These are phyloP conservation scores for Azorinus chamasolen DNA, from an alignment of 2,888 invertebrate genomes.

Conservation along the genomic window DNA sequence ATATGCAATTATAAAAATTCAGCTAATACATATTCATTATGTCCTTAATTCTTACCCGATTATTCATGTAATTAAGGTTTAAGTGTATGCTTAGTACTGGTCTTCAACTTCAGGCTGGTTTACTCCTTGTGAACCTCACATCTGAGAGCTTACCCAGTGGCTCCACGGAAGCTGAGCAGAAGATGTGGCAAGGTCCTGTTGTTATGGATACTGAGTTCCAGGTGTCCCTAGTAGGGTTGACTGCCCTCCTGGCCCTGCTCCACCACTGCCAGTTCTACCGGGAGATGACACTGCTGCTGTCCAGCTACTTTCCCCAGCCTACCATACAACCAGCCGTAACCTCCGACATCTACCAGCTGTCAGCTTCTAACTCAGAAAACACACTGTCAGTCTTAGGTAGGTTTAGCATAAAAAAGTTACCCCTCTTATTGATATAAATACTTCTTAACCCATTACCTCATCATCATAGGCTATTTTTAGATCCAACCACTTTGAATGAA, in stretches of 20 bases:
- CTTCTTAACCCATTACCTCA: too few species aligned
- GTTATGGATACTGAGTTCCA: slow-evolving; percentile 82
- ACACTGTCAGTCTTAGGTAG: slow-evolving; percentile 76
- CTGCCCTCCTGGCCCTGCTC: slow-evolving; percentile 81
- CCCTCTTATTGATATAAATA: too few species aligned
- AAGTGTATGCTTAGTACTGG: too few species aligned
- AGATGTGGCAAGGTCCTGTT: slow-evolving; percentile 82
- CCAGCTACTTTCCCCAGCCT: slow-evolving; percentile 81
- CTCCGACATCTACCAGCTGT: slow-evolving; percentile 59
- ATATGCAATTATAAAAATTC: too few species aligned
- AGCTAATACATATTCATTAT: too few species aligned
- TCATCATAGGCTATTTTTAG: too few species aligned
- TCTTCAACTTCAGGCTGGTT: slow-evolving; percentile 81
- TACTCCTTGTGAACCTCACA: slow-evolving; percentile 83
- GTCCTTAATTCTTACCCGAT: too few species aligned
- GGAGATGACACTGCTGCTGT: slow-evolving; percentile 77
- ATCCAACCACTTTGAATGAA: too few species aligned
- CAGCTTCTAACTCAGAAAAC: slow-evolving; percentile 69
- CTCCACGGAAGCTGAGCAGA: slow-evolving; percentile 70
- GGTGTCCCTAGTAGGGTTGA: slow-evolving; percentile 82
- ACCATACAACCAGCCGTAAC: slow-evolving; percentile 78
- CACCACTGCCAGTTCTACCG: slow-evolving; percentile 84
- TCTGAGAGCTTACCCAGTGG: slow-evolving; percentile 81
- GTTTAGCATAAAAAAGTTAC: too few species aligned
- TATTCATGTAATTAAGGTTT: too few species aligned